Base-by-base conservation (phyloP, 1,140 invertebrate species). In the Euwallacea fornicatus region DNA sequence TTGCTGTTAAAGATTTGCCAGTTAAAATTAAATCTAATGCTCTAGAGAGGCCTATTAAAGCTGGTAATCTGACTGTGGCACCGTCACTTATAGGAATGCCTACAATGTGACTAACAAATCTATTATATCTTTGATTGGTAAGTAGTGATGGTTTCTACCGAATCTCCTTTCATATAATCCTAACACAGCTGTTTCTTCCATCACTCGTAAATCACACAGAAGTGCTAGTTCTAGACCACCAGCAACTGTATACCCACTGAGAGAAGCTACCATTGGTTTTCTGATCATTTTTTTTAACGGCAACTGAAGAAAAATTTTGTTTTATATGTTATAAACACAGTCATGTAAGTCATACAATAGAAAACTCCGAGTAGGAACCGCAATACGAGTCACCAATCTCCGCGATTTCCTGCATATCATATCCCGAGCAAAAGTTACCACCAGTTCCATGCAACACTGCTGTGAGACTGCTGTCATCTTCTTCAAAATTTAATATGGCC, bases 381-480 rank as follows among this genome's bases (percentile, higher is more conserved):
- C 13, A 54, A 21, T 62, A 15, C 15, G n/a, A 41, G 43, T 63
- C 43, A 10, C 67, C 85, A 82, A 62, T 83, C 83, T 61, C 82
- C 77, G 82, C 82, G 69, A 93, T 82, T 78, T 92, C 89, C 68
- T 90, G 83, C 58, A 92, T 88, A 83, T 97, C 95, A 81, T 90
- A 94, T 7, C 96, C 96, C 44, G 94, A 88, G 83, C 93, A 97
- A 82, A 98, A 97, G 74, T 90, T 93, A 6, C 95, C 95, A 54
- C 94, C 93, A 79, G 90, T 87, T 41, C 96, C 96, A 84, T 96
- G 89, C 4, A 98, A 83, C 9, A 98, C 88, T 13, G 90, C 91
- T 8, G 91, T 89, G 72, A 85, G 82, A 6, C 89, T 84, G 0
- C 85, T 80, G 0, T 87, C 77, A 79, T 96, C 91, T 66, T 88